Base-by-base conservation (phyloP, 2,797 vertebrate genomes). In the Melanotaenia maccullochi region DNA sequence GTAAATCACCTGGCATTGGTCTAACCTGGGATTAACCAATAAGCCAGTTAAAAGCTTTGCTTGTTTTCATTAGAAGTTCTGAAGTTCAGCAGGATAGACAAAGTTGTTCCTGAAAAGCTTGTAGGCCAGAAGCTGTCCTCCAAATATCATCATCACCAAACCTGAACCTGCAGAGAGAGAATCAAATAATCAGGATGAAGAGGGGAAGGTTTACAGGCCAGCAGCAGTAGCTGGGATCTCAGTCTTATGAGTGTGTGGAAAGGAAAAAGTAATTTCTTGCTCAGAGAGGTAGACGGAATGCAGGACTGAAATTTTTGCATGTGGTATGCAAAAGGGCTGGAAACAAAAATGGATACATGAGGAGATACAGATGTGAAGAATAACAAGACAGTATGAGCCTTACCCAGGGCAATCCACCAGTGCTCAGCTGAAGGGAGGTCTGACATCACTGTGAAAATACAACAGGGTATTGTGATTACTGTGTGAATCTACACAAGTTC, bases 381-480 rank as follows among this genome's bases (percentile, higher is more conserved):
- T 6, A 60, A 60, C 8, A 59, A 47, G 22, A 73, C 47, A 67
- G 35, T 42, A 25, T n/a, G 65, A 22, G 58, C 55, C 83, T 90
- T 93, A 98, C 96, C 96, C 87, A 98, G 86, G 81, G 95, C 94
- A 52, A 94, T 92, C 96, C 96, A 98, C 96, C 96, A 97, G 69
- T 97, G 95, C 66, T 95, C 89, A 57, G 88, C 92, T 78, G 94
- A 90, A 30, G 95, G 96, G 71, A 97, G 94, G 85, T 97, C 96
- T 89, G 94, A 93, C 93, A 94, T 97, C 83, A 97, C 96, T 97
- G 89, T 40, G 73, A 75, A 83, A 55, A 86, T 1, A 38, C 20
- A 56, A 54, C 11, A 72, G 5, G 24, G 64, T 56, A 75, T 20
- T 38, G 14, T 24, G 30, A 55, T 22, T 44, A 57, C 60, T 54